Base-by-base conservation (phyloP, 2,888 invertebrate species). In the Cinara cedri region DNA sequence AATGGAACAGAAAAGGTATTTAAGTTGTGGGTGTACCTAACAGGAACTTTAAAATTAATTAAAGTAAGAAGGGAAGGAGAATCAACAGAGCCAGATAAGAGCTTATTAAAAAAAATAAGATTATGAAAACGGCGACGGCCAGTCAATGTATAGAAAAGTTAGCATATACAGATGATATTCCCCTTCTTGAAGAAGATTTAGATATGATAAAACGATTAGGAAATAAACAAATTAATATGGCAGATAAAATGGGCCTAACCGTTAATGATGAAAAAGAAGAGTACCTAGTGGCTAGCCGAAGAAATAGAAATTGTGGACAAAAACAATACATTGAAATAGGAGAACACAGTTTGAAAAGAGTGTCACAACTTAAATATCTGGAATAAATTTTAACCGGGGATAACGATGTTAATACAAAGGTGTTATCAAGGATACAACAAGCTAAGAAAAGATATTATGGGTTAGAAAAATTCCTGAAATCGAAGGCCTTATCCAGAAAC, bases 371-470 rank as follows among this genome's bases (percentile, higher is more conserved):
- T 44, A 44, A 49, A 49, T 49, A 49, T 49, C 49, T 49, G 14
- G 49, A 14, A 66, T 66, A 13, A 16, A 66, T 24, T 11, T 24
- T 66, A 49, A 66, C 46, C 21, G 14, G 49, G 49, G 66, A 63
- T 63, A 63, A 63, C 57, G 24, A 57, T 11, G 9, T 57, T 10
- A 57, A 57, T 10, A 57, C 11, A 44, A 42, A 63, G 62, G 62
- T 63, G 3, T 65, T 21, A 21, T 11, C 65, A 65, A 49, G 49
- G 49, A 11, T 11, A 49, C 13, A 11, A 49, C 49, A 49, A 49
- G 49, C 13, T 49, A 49, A 65, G 49, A 68, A 51, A 51, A 51
- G 51, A 68, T 51, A 51, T 51, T 68, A 68, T 68, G 44, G 68
- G 24, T n/a, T 68, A 8, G 49, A 68, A 68, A 68, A 51, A 26